Evolutionary conservation across 2,888 invertebrate genomes (phyloP).

Genomic region (Tupiocoris notatus): DNA sequence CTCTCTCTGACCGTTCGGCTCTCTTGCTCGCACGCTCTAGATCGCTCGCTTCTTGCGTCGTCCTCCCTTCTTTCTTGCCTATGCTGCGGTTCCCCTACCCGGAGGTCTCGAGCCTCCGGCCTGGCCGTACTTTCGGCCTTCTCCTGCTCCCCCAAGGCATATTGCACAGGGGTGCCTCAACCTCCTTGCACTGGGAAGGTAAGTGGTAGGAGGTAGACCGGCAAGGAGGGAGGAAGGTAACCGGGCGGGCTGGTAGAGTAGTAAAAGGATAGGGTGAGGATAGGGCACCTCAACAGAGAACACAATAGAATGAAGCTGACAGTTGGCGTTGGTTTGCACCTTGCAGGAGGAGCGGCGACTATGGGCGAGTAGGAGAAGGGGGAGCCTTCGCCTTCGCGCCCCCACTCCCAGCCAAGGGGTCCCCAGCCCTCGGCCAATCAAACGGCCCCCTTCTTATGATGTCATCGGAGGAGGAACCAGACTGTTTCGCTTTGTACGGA

Average conservation of each 20-base stretch:
- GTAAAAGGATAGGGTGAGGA: neutral
- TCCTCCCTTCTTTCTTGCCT: neutral
- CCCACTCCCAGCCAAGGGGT: constrained; percentile 48
- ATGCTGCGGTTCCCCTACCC: neutral
- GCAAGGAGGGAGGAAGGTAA: constrained; percentile 48
- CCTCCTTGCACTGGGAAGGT: neutral
- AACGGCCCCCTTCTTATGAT: constrained; percentile 83
- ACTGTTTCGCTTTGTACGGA: constrained; percentile 90
- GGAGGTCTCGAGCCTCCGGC: neutral
- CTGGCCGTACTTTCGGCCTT: neutral
- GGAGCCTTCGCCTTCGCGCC: constrained; percentile 46
- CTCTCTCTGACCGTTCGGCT: neutral
- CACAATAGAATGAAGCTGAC: constrained; percentile 48
- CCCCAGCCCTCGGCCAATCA: constrained; percentile 70
- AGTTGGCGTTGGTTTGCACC: constrained; percentile 50
- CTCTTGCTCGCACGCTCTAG: too few species aligned
- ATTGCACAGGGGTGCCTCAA: constrained; percentile 28
- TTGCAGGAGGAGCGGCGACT: constrained; percentile 49
- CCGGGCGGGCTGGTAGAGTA: constrained; percentile 47
- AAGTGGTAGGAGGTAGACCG: constrained; percentile 8
- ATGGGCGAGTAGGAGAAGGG: constrained; percentile 50
- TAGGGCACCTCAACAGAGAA: constrained; percentile 3
- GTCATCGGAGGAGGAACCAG: constrained; percentile 96
- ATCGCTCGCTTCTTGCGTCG: neutral
- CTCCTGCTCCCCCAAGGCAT: constrained; percentile 36